These are phyloP conservation scores for Otolemur crassicaudatus DNA, from an alignment of 2,797 vertebrate species.

Conservation along the genomic window DNA sequence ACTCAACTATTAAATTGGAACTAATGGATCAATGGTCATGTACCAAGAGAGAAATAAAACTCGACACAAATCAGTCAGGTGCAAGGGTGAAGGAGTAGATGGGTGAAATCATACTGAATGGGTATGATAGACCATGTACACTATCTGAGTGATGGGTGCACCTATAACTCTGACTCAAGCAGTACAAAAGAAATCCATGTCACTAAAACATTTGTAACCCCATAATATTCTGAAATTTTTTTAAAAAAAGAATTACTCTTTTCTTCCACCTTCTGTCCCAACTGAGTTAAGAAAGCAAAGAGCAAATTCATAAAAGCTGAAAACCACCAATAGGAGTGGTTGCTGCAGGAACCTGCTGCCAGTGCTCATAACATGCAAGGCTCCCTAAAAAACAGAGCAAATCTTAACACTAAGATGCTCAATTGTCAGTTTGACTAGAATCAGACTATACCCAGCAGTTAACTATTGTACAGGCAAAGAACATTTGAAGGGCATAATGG, in stretches of 20 bases:
- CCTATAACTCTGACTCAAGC: too few species aligned
- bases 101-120: too few species aligned
- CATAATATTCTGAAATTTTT: too few species aligned
- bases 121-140: too few species aligned
- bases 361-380: neutral
- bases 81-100: too few species aligned
- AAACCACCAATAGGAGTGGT: neutral
- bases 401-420: neutral
- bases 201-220: too few species aligned
- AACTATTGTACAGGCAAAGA: neutral
- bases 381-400: neutral
- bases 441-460: neutral
- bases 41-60: too few species aligned
- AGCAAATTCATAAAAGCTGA: neutral
- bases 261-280: neutral
- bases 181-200: too few species aligned
- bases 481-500: neutral
- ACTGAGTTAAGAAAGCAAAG: neutral
- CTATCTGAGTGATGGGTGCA: too few species aligned
- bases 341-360: neutral
- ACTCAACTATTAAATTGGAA: too few species aligned
- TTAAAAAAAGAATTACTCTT: neutral
- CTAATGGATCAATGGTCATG: too few species aligned
- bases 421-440: neutral
- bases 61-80: too few species aligned